phyloP scores from a whole-genome alignment of 2,888 invertebrate genomes.

The Mesorhabditis sp. region DNA sequence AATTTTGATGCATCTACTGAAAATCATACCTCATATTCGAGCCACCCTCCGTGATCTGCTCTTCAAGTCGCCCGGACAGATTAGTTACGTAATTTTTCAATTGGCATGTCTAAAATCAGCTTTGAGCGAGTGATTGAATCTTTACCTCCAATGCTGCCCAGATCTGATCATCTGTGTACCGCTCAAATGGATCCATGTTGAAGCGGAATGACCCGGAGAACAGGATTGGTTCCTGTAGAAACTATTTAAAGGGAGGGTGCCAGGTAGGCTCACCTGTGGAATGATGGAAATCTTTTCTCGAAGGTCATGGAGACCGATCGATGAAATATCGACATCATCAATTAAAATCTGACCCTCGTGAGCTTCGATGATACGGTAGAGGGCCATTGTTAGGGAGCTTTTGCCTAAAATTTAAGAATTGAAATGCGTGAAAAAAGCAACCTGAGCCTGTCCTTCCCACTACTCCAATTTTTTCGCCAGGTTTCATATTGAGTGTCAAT shows the following conservation, averaged over 20 bases:
- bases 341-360: slow-evolving; percentile 39
- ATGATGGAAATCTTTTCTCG: slow-evolving; percentile 79
- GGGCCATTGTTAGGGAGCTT: slow-evolving; percentile 40
- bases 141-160: slow-evolving; percentile 79
- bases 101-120: slow-evolving; percentile 67
- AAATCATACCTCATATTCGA: slow-evolving; percentile 69
- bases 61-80: slow-evolving; percentile 72
- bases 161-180: slow-evolving; percentile 74
- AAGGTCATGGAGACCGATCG: slow-evolving; percentile 78
- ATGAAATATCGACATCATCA: slow-evolving; percentile 64
- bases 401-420: slow-evolving; percentile 22
- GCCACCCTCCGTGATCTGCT: slow-evolving; percentile 84
- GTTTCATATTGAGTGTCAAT: slow-evolving; percentile 67
- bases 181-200: slow-evolving; percentile 85
- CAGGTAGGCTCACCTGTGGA: slow-evolving; percentile 64
- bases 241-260: not conserved
- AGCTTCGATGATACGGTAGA: slow-evolving; percentile 49
- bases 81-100: slow-evolving; percentile 76
- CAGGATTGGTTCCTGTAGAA: slow-evolving; percentile 64
- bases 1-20: not conserved
- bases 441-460: slow-evolving; percentile 59
- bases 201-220: slow-evolving; percentile 74
- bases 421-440: not conserved
- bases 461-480: slow-evolving; percentile 68
- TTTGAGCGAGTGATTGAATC: too few relatives aligned